Conservation (phyloP, 64 coral and sea anemone species). For the Astreopora myriophthalma region DNA sequence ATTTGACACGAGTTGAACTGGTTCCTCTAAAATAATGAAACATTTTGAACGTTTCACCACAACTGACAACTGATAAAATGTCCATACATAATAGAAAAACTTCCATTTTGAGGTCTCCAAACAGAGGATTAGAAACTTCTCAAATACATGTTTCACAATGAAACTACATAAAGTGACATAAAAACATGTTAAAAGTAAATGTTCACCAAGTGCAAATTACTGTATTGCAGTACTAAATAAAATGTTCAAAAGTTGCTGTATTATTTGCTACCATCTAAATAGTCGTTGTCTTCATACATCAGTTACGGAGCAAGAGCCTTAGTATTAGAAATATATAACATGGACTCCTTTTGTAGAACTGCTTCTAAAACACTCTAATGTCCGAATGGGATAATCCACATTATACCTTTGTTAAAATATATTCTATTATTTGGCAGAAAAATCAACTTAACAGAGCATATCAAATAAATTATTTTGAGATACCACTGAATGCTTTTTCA, state of each 20-base stretch:
- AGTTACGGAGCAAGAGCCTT: neutral
- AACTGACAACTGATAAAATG: too few relatives aligned
- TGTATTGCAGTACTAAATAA: neutral
- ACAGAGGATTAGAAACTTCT: too few relatives aligned
- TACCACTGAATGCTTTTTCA: neutral
- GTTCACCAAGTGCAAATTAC: too few relatives aligned
- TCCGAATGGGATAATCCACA: neutral
- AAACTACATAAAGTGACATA: too few relatives aligned
- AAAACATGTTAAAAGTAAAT: too few relatives aligned
- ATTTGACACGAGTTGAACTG: neutral
- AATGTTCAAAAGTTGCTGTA: neutral
- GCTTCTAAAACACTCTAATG: neutral
- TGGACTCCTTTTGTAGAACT: neutral
- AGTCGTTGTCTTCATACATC: neutral
- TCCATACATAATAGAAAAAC: too few relatives aligned
- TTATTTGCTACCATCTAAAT: too few relatives aligned
- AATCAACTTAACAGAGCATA: neutral
- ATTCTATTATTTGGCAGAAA: neutral
- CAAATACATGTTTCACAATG: too few relatives aligned
- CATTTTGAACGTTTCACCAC: neutral
- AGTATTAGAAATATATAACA: neutral
- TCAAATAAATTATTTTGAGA: neutral
- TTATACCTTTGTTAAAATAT: slow-evolving; percentile 35
- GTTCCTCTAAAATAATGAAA: neutral
- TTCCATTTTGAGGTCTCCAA: too few relatives aligned